Evolutionary conservation across 2,888 invertebrate species (phyloP), one percentile per base, ranked within the genome.

Genomic region (Leptinotarsa juncta): DNA sequence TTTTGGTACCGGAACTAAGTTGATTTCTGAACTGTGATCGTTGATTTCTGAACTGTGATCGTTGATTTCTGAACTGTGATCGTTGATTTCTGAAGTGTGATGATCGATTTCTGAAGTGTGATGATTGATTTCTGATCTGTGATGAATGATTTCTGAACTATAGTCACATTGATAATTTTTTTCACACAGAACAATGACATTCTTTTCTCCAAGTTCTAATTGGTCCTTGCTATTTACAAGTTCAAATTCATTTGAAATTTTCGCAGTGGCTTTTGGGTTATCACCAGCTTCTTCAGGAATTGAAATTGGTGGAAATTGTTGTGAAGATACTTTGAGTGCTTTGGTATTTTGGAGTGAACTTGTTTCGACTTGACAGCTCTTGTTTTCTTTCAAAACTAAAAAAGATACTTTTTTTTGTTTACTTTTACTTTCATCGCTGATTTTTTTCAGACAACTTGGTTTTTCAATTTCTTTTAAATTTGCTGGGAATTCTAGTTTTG

Each of bases 391-490:
- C 32, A 74, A 23, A 32, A 82, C 73, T 42, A 78, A 72, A 75
- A 82, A 82, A 73, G 81, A 80, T 3, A 82, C 82, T 68, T 77
- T 81, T 68, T 80, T 80, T 18, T 72, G 67, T 72, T 77, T 77
- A 51, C 23, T 62, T 73, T 76, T 76, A 26, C 57, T 32, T 23
- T 75, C 74, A 32, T 74, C 77, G 26, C 62, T 70, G 48, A 18
- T 53, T 67, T 77, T 80, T 67, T 76, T 78, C 51, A 79, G 49
- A 62, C 80, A 80, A 66, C 79, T 77, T 0, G 77, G 72, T 55
- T 73, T 77, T 42, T 76, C 77, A 16, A 62, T 12, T n/a, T 67
- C 62, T 14, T 71, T 65, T 23, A 14, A 18, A 48, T 73, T 49
- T 23, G 57, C 48, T 49, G 66, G 16, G 55, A 73, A 66, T 66